Evolutionary conservation across 2,888 invertebrate species (phyloP), one percentile per base, ranked within the genome.

Genomic region (Cryptophagus acutangulus): DNA sequence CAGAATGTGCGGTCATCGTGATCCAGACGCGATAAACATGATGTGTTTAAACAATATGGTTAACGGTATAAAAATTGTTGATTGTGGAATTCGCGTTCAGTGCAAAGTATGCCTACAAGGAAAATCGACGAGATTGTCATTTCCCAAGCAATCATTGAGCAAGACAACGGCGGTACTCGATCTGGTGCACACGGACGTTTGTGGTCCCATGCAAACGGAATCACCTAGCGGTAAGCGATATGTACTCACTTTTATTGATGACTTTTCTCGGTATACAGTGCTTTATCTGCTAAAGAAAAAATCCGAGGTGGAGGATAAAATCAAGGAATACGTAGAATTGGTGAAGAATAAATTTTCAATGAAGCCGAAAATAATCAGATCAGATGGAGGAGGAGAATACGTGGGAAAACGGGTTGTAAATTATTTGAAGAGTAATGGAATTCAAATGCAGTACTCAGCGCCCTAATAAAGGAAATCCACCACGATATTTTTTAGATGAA

Each of bases 201-300:
- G 61, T 26, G 62, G 59, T 2, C 56, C 62, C 1, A 58, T 62
- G 56, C 49, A 55, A 30, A 55, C 52, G 1, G 12, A 18, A 3
- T 54, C 59, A 2, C 47, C 47, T n/a, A 41, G 55, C 14, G 50
- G 49, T 12, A 57, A 57, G 25, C 41, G 51, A n/a, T 61, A 57
- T 38, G 15, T 61, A 1, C 8, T 62, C 2, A 62, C 55, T 0
- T 45, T 64, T 6, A 61, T 61, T 9, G 62, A 63, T 38, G 63
- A 65, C 47, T 62, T 38, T 38, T 57, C 57, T 3, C 43, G 54
- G 29, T 63, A 51, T 33, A 54, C 55, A 4, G 30, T 36, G 1
- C 38, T 60, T 26, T 55, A 48, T 40, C 30, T 62, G 0, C 10
- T 61, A 9, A 36, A 26, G 12, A 17, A 15, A 2, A 40, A 40